Evolutionary conservation across 2,797 vertebrate species (phyloP).

Genomic region (Ptychobarbus kaznakovi): DNA sequence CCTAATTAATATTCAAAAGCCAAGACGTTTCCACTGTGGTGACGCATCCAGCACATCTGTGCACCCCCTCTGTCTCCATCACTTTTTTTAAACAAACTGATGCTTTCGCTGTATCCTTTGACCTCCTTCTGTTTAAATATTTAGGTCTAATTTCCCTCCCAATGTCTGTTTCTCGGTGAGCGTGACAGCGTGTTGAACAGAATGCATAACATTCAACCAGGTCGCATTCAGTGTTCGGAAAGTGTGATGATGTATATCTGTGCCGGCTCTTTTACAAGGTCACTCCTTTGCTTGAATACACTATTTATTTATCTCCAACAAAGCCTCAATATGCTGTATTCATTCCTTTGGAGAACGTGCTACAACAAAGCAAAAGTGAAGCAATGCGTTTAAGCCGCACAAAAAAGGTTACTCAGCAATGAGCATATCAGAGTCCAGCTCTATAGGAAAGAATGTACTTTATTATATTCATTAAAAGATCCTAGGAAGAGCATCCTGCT

Average conservation of each 20-base stretch:
- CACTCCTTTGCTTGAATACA: constrained; percentile 51
- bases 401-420: constrained; percentile 1
- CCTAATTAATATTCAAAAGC: neutral
- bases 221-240: constrained; percentile 33
- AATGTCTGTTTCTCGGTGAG: neutral
- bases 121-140: constrained; percentile 33
- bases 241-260: constrained; percentile 45
- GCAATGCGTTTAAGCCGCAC: constrained; percentile 4
- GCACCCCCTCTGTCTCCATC: neutral
- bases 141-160: neutral
- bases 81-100: neutral
- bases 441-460: neutral
- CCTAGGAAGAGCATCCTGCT: constrained; percentile 1
- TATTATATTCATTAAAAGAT: neutral
- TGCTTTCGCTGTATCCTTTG: constrained; percentile 1
- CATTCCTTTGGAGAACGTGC: neutral
- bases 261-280: constrained; percentile 46
- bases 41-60: neutral
- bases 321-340: neutral
- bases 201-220: constrained; percentile 42
- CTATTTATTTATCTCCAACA: constrained; percentile 44
- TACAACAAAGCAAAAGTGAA: neutral
- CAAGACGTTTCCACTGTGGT: neutral
- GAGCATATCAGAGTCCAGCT: neutral
- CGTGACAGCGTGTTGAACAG: constrained; percentile 22